phyloP scores from a whole-genome alignment of 2,113 vertebrate species.

The Mionectes macconnelli region DNA sequence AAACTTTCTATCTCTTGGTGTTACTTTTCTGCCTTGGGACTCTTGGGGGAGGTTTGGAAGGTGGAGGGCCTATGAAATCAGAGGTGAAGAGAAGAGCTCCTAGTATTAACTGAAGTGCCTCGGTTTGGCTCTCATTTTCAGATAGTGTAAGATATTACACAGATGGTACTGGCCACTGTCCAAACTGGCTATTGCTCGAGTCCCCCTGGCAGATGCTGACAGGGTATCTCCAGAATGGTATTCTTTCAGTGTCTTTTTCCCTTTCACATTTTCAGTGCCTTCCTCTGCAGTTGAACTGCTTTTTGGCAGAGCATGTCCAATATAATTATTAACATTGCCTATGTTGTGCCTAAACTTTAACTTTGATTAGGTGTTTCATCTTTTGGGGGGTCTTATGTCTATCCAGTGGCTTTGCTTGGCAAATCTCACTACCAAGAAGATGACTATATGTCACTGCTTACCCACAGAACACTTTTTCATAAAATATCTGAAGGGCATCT shows the following conservation, averaged over 20 bases:
- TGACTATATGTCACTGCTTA: conserved; percentile 25
- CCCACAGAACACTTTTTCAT: conserved; percentile 38
- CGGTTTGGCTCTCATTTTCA: conserved; percentile 56
- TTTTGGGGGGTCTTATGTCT: conserved; percentile 43
- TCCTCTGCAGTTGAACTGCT: neutral
- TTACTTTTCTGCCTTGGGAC: conserved; percentile 6
- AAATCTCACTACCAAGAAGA: conserved; percentile 46
- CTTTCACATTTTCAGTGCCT: neutral
- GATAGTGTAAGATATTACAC: conserved; percentile 34
- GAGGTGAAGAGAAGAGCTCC: conserved; percentile 50
- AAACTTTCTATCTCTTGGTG: neutral
- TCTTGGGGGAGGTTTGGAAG: conserved; percentile 24
- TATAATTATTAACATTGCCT: conserved; percentile 55
- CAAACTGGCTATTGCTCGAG: conserved; percentile 59
- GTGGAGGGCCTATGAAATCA: neutral
- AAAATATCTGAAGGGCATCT: conserved; percentile 29
- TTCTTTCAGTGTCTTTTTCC: conserved; percentile 15
- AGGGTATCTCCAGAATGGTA: conserved; percentile 51
- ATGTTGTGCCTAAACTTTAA: conserved; percentile 53
- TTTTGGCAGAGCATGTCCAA: conserved; percentile 34
- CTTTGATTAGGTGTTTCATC: conserved; percentile 46
- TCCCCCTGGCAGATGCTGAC: conserved; percentile 67
- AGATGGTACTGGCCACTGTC: conserved; percentile 69
- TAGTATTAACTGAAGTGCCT: conserved; percentile 34
- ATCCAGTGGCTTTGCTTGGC: conserved; percentile 20